A percentile compares a stretch with the other conserved stretches of the same genome.
These are phyloP conservation scores for Trichopria drosophilae DNA, from an alignment of 2,888 invertebrate species.

Conservation along the genomic window DNA sequence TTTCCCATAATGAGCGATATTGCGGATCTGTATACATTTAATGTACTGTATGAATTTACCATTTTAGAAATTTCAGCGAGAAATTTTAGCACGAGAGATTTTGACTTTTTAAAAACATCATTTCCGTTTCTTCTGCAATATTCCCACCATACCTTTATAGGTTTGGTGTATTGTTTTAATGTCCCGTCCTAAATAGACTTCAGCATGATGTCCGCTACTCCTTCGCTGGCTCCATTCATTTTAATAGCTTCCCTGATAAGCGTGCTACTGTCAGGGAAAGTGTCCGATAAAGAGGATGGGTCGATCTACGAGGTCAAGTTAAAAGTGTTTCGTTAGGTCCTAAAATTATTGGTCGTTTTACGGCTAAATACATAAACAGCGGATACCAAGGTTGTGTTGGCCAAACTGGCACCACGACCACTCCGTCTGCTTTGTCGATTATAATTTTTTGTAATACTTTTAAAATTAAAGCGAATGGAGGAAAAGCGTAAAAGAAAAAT, in stretches of 20 bases:
- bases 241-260: slow-evolving; percentile 36
- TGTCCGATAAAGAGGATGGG: slow-evolving; percentile 33
- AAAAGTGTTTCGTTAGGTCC: slow-evolving; percentile 34
- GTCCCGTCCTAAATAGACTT: slow-evolving; percentile 2
- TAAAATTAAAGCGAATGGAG: slow-evolving; percentile 23
- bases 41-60: slow-evolving; percentile 17
- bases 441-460: slow-evolving; percentile 30
- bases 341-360: slow-evolving; percentile 14
- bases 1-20: slow-evolving; percentile 12
- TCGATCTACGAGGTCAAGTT: slow-evolving; percentile 35
- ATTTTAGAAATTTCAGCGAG: background rate
- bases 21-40: slow-evolving; percentile 19
- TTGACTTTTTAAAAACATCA: background rate
- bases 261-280: slow-evolving; percentile 34
- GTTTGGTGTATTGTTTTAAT: slow-evolving; percentile 15
- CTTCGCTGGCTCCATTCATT: slow-evolving; percentile 27
- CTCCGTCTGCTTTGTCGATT: slow-evolving; percentile 40
- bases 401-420: slow-evolving; percentile 44
- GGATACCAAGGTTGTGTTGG: slow-evolving; percentile 45
- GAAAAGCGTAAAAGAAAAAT: slow-evolving; percentile 40
- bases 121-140: slow-evolving; percentile 6
- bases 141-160: slow-evolving; percentile 16
- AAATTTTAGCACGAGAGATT: background rate
- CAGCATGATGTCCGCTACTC: slow-evolving; percentile 8
- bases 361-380: slow-evolving; percentile 17